Evolutionary conservation across 2,113 vertebrate species (phyloP).

Genomic region (Mustela lutreola): DNA sequence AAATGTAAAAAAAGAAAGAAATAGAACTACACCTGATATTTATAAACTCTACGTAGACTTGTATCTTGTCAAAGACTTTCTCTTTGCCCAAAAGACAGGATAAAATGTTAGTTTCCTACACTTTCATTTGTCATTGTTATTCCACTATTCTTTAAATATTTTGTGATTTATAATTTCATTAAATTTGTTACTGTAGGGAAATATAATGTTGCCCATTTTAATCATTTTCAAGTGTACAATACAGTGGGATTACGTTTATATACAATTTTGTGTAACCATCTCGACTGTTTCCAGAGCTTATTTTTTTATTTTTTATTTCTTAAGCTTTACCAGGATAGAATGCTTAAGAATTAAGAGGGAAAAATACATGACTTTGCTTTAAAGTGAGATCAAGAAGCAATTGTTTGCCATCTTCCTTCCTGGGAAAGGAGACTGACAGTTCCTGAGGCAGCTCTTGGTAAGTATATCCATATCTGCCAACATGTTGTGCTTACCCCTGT

Average conservation of each 20-base stretch:
- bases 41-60: neutral
- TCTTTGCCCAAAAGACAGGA: neutral
- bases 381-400: neutral
- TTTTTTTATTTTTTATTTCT: conserved; percentile 6
- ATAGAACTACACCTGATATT: neutral
- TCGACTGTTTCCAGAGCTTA: neutral
- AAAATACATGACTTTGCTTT: neutral
- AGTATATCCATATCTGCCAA: neutral
- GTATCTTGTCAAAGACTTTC: neutral
- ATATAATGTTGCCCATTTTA: neutral
- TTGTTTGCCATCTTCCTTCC: conserved; percentile 25
- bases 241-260: neutral
- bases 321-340: neutral
- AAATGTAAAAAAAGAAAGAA: neutral
- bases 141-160: conserved; percentile 8
- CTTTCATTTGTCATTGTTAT: neutral
- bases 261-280: neutral
- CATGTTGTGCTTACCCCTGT: neutral
- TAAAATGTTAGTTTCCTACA: neutral
- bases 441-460: neutral
- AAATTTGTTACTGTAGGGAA: neutral
- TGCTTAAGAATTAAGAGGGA: neutral
- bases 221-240: neutral
- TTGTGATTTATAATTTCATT: neutral
- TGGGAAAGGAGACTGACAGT: neutral